Percentiles rank a stretch among this genome's conserved stretches.
Conservation (phyloP, 2,113 vertebrate species). For the Aythya baeri region DNA sequence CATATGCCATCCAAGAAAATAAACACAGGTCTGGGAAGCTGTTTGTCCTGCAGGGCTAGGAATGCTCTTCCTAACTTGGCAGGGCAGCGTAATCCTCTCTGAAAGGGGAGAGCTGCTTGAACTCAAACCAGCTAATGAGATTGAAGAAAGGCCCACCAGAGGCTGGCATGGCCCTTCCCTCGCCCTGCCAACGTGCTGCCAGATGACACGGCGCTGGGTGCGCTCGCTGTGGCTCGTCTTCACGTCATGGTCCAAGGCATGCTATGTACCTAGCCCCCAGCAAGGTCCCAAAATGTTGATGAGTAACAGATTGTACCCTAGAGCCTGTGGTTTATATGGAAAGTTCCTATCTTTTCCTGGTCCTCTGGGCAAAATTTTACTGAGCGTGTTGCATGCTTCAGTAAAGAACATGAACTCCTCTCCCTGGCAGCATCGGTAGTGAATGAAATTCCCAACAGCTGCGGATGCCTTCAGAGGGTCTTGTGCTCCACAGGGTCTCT, state of each 20-base stretch:
- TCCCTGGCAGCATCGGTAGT: not conserved
- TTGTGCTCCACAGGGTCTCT: not conserved
- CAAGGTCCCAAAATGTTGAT: not conserved
- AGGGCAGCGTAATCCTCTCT: slow-evolving; percentile 60
- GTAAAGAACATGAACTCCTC: not conserved
- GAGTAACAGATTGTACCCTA: not conserved
- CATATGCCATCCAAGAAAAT: slow-evolving; percentile 73
- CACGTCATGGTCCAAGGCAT: not conserved
- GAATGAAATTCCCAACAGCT: not conserved
- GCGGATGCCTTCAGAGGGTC: not conserved
- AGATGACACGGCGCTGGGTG: not conserved
- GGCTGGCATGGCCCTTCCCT: slow-evolving; percentile 11
- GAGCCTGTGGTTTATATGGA: not conserved
- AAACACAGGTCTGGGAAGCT: slow-evolving; percentile 70
- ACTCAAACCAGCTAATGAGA: slow-evolving; percentile 60
- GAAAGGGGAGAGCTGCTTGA: slow-evolving; percentile 66
- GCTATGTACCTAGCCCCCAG: not conserved
- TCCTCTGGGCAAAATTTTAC: not conserved
- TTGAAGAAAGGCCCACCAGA: slow-evolving; percentile 52
- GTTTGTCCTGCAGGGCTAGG: slow-evolving; percentile 70
- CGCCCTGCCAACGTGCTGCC: not conserved
- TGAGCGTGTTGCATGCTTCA: not conserved
- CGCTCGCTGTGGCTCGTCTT: not conserved
- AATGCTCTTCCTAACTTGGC: slow-evolving; percentile 72
- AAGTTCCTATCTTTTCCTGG: not conserved